Conservation (phyloP, 2,888 invertebrate species). For the Ennomos erosarius region DNA sequence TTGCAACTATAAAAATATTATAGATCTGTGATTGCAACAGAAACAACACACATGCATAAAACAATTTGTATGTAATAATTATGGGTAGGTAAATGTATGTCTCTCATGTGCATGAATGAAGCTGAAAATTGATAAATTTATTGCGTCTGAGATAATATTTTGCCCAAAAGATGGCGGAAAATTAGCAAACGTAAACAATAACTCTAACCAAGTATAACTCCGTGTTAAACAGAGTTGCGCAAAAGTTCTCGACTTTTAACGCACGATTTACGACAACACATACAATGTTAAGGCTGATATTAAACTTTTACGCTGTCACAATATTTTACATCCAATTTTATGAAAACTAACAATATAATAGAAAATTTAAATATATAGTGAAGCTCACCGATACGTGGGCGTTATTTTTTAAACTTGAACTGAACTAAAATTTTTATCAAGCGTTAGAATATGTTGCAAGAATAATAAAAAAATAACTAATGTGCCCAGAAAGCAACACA, state of each 20-base stretch:
- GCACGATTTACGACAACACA: slow-evolving; percentile 15
- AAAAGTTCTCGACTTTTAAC: slow-evolving; percentile 14
- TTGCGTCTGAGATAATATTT: slow-evolving; percentile 11
- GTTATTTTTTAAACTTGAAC: slow-evolving; percentile 28
- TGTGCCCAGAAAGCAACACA: no score
- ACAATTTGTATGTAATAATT: no score
- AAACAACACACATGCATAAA: no score
- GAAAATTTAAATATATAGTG: slow-evolving; percentile 19
- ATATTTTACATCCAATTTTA: slow-evolving; percentile 12
- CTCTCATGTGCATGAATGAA: not conserved
- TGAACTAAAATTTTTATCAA: not conserved
- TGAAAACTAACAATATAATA: slow-evolving; percentile 16
- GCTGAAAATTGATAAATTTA: slow-evolving; percentile 5
- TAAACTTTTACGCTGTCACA: slow-evolving; percentile 16
- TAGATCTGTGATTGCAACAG: no score
- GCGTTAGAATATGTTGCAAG: no score
- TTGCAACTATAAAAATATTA: no score
- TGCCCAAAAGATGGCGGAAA: slow-evolving; percentile 12
- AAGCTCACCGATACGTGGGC: slow-evolving; percentile 15
- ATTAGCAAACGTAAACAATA: slow-evolving; percentile 20
- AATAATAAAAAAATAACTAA: no score
- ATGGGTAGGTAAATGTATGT: no score
- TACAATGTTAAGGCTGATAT: slow-evolving; percentile 15
- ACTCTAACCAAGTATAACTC: slow-evolving; percentile 19
- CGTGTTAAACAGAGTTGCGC: slow-evolving; percentile 8